Evolutionary conservation across 2,797 vertebrate genomes (phyloP).

Genomic region (Pachyuromys duprasi): DNA sequence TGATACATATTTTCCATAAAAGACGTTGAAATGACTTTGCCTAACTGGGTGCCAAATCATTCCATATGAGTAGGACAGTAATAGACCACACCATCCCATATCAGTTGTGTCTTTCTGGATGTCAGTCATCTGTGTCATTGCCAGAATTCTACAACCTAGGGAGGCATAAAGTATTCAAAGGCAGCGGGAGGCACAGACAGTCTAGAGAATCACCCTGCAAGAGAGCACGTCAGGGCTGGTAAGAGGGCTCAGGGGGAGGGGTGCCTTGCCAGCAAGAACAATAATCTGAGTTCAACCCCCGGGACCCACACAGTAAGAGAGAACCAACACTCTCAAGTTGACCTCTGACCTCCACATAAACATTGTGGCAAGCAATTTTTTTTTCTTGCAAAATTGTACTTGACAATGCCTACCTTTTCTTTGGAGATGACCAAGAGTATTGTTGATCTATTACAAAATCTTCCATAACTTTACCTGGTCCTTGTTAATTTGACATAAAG

Average conservation of each 20-base stretch:
- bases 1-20: not conserved
- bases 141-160: not conserved
- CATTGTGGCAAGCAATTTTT: not conserved
- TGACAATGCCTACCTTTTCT: not conserved
- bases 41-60: not conserved
- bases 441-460: not conserved
- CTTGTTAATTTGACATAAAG: not conserved
- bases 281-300: not conserved
- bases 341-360: not conserved
- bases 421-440: not conserved
- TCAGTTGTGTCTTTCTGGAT: not conserved
- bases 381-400: not conserved
- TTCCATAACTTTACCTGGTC: not conserved
- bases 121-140: not conserved
- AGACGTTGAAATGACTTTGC: not conserved
- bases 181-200: not conserved
- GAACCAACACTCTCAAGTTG: not conserved
- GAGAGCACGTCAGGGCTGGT: not conserved
- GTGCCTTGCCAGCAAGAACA: not conserved
- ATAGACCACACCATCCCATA: rapidly evolving
- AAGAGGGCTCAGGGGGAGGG: not conserved
- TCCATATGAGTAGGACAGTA: not conserved
- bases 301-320: not conserved
- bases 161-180: not conserved
- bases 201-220: not conserved